Evolutionary conservation across 2,888 invertebrate genomes (phyloP).

Genomic region (Cremastobaeus sp.): DNA sequence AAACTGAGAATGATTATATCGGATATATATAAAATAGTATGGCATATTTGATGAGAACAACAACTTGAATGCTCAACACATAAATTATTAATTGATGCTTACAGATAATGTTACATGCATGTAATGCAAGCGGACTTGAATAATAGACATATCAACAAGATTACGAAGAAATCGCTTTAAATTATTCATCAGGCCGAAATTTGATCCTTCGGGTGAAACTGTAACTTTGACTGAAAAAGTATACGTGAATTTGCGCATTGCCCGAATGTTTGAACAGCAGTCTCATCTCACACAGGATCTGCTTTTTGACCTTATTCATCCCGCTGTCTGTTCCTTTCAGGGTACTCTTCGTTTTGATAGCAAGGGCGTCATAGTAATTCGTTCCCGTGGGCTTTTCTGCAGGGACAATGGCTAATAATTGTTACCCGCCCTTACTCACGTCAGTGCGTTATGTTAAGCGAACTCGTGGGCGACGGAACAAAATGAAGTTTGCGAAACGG

Average conservation of each 20-base stretch:
- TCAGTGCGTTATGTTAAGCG: slow-evolving; percentile 55
- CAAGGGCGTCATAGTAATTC: slow-evolving; percentile 67
- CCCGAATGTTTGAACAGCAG: slow-evolving; percentile 19
- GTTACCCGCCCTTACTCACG: slow-evolving; percentile 66
- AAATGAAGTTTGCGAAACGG: slow-evolving; percentile 73
- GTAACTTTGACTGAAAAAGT: too few relatives aligned
- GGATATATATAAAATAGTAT: too few relatives aligned
- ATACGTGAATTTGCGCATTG: slow-evolving; percentile 7
- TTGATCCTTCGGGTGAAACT: too few relatives aligned
- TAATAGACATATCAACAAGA: background rate
- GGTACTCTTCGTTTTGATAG: slow-evolving; percentile 59
- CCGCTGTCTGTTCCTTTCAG: slow-evolving; percentile 15
- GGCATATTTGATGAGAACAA: too few relatives aligned
- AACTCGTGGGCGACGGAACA: slow-evolving; percentile 62
- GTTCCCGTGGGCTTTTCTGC: slow-evolving; percentile 69
- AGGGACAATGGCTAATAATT: slow-evolving; percentile 76
- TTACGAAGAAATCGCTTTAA: too few relatives aligned
- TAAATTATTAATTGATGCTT: too few relatives aligned
- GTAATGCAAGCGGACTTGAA: too few relatives aligned
- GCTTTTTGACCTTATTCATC: slow-evolving; percentile 21
- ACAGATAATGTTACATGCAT: too few relatives aligned
- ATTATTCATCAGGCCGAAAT: too few relatives aligned
- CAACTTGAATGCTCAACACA: too few relatives aligned
- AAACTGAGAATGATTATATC: too few relatives aligned
- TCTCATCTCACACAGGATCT: background rate